Percentiles rank a stretch among this genome's conserved stretches.
Evolutionary conservation across 2,888 invertebrate species (phyloP).

Genomic region (Drosophila affinis): DNA sequence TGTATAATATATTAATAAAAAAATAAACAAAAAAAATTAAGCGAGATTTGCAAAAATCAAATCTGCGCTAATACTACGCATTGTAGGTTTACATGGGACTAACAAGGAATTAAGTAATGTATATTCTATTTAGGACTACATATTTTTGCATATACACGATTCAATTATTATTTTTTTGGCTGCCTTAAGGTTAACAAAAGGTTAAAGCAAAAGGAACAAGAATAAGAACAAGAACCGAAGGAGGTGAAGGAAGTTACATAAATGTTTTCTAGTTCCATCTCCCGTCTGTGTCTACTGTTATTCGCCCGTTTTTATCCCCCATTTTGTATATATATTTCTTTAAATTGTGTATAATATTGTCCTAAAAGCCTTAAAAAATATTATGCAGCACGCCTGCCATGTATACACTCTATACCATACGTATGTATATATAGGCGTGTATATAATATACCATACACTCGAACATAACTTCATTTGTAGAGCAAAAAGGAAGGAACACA

Average conservation of each 20-base stretch:
- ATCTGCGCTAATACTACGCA: slow-evolving; percentile 66
- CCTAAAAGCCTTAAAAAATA: slow-evolving; percentile 73
- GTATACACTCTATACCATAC: slow-evolving; percentile 7
- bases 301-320: slow-evolving; percentile 31
- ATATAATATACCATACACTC: slow-evolving; percentile 44
- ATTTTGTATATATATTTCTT: slow-evolving; percentile 36
- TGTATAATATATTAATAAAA: slow-evolving; percentile 6
- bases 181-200: slow-evolving; percentile 42
- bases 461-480: slow-evolving; percentile 55
- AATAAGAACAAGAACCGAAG: slow-evolving; percentile 18
- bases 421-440: slow-evolving; percentile 7
- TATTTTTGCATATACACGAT: slow-evolving; percentile 15
- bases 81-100: slow-evolving; percentile 4
- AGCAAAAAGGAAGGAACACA: slow-evolving; percentile 68
- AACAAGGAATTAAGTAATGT: slow-evolving; percentile 52
- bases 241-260: background rate
- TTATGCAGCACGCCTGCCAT: slow-evolving; percentile 46
- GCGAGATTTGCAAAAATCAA: slow-evolving; percentile 72
- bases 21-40: slow-evolving; percentile 37
- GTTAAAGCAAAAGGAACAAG: slow-evolving; percentile 37
- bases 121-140: slow-evolving; percentile 28
- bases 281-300: slow-evolving; percentile 17
- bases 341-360: slow-evolving; percentile 67
- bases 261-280: slow-evolving; percentile 18
- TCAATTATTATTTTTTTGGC: slow-evolving; percentile 42